phyloP scores from a whole-genome alignment of 2,888 invertebrate genomes.

The Caenorhabditis sp. region DNA sequence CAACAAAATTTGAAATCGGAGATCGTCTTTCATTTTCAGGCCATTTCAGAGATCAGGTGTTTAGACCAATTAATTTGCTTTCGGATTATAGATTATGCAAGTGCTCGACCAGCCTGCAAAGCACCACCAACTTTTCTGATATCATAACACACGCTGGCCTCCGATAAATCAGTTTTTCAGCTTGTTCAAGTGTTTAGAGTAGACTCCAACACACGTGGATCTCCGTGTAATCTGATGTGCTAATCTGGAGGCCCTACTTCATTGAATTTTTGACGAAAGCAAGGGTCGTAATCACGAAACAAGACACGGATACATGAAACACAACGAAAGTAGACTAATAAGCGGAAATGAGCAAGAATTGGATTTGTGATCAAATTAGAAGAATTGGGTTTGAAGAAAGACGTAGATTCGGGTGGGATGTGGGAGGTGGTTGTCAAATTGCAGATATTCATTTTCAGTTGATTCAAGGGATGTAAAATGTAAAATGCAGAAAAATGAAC shows the following conservation, averaged over 20 bases:
- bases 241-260: neutral
- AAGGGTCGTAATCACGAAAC: neutral
- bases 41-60: slow-evolving; percentile 8
- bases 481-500: no score
- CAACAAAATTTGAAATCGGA: no score
- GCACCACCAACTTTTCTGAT: neutral
- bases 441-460: slow-evolving; percentile 6
- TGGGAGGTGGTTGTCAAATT: neutral
- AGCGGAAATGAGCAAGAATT: neutral
- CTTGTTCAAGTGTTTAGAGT: slow-evolving; percentile 20
- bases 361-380: neutral
- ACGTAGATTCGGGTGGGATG: neutral
- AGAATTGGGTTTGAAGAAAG: neutral
- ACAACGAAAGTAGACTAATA: neutral
- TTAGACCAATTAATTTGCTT: slow-evolving; percentile 14
- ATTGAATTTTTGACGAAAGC: slow-evolving; percentile 10
- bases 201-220: slow-evolving; percentile 5
- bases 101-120: neutral
- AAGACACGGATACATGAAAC: neutral
- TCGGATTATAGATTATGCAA: slow-evolving; percentile 3
- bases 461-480: no score
- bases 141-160: slow-evolving; percentile 1
- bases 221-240: neutral
- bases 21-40: neutral
- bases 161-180: neutral